A percentile compares a stretch with the other conserved stretches of the same genome.
phyloP scores from a whole-genome alignment of 2,113 vertebrate species.

The Lanius collurio region DNA sequence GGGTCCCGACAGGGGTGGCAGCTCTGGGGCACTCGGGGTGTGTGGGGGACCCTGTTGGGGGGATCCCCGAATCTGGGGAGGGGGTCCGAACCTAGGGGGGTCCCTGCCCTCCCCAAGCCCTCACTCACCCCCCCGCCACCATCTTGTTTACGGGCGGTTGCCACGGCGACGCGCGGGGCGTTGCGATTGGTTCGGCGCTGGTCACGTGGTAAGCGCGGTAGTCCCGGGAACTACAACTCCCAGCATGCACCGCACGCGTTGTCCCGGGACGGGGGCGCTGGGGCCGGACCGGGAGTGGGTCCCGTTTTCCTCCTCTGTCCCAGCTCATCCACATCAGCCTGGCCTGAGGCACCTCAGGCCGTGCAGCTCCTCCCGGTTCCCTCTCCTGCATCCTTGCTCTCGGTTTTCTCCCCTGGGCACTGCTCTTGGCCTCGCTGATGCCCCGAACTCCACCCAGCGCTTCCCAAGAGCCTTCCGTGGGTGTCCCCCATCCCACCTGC shows the following conservation, averaged over 20 bases:
- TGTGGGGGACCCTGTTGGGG: not conserved
- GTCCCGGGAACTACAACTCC: rapidly evolving
- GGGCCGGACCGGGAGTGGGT: rapidly evolving
- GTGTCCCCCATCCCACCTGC: rapidly evolving
- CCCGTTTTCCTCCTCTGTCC: rapidly evolving
- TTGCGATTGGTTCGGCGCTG: not conserved
- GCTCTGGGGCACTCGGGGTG: not conserved
- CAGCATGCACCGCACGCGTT: not conserved
- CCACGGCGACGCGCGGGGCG: not conserved
- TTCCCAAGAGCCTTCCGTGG: not conserved
- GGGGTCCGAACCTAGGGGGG: too few species aligned
- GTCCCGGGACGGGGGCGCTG: rapidly evolving
- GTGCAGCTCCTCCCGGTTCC: rapidly evolving
- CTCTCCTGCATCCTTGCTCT: rapidly evolving
- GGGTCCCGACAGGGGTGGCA: rapidly evolving
- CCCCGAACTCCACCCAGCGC: rapidly evolving
- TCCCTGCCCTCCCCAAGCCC: not conserved
- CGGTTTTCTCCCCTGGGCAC: rapidly evolving
- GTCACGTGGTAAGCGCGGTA: rapidly evolving
- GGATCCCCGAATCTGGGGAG: not conserved
- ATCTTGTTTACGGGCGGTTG: not conserved
- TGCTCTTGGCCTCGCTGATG: not conserved
- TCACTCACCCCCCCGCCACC: not conserved
- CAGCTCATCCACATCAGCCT: rapidly evolving
- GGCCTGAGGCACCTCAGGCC: rapidly evolving